Conservation (phyloP, 2,113 vertebrate genomes). For the Megaptera novaeangliae region DNA sequence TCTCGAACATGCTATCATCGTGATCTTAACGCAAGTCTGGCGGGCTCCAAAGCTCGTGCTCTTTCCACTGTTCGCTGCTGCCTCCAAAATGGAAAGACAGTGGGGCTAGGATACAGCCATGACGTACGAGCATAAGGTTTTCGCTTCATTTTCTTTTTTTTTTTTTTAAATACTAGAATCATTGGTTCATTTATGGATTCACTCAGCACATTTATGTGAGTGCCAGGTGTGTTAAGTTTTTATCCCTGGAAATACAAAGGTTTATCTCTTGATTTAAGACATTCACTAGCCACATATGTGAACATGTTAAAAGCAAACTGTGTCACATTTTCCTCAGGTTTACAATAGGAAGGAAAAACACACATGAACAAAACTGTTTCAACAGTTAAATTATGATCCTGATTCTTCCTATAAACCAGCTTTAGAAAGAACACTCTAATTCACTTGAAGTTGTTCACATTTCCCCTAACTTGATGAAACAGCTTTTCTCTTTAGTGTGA, state of each 20-base stretch:
- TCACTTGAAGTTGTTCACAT: slow-evolving; percentile 15
- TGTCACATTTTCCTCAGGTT: background rate
- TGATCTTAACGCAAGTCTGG: background rate
- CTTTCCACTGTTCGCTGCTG: background rate
- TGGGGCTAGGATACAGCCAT: no score
- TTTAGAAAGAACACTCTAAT: background rate
- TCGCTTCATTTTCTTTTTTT: background rate
- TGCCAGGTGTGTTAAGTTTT: background rate
- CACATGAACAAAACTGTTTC: background rate
- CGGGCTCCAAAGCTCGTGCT: background rate
- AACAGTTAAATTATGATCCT: background rate
- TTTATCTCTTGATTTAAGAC: slow-evolving; percentile 21
- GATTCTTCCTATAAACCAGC: background rate
- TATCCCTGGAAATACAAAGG: background rate
- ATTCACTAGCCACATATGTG: background rate
- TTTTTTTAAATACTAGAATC: background rate
- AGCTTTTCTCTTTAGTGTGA: slow-evolving; percentile 8
- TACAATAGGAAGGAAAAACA: background rate
- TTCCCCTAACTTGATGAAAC: background rate
- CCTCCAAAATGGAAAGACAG: background rate
- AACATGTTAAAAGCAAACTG: background rate
- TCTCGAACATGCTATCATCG: background rate
- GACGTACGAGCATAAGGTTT: background rate
- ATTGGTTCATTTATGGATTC: background rate
- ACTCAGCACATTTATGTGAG: background rate